Evolutionary conservation across 2,113 vertebrate species (phyloP), one percentile per base, ranked within the genome.

Genomic region (western clawed frog (Xenopus tropicalis)): DNA sequence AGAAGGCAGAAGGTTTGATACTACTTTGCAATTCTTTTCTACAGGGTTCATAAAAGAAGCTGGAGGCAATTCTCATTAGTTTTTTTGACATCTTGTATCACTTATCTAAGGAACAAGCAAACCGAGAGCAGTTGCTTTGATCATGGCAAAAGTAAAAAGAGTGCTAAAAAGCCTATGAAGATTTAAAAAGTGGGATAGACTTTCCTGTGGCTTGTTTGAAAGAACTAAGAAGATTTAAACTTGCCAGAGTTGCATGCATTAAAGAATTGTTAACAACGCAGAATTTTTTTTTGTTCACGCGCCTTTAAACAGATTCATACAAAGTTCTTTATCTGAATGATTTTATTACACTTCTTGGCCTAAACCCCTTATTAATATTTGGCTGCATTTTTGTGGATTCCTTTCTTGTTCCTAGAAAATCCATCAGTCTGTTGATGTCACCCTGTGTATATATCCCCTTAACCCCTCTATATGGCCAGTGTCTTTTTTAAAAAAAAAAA

Each of bases 21-120:
- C 79, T 10, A 58, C 82, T 85, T 85, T 83, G 79, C 14, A 73
- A 83, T 80, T 82, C 84, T 80, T 83, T 82, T 85, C 85, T 85
- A 82, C 85, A 76, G 69, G 85, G 85, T 83, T 86, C 84, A 85
- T 85, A 82, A 86, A 83, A 81, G 79, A 83, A 84, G 83, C 67
- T 79, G 75, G 71, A 77, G 80, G 83, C 79, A 81, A 68, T 85
- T 85, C 87, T 90, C 86, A 82, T 88, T 89, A 88, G 86, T 86
- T 72, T 85, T 83, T 78, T 82, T 88, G 88, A 86, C 83, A 86
- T 87, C 87, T 88, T 89, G 87, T 89, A 89, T 89, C 89, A 87
- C 84, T 88, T 87, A 86, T 90, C 88, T 87, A 88, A 88, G 85
- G 87, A 90, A 90, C 88, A 88, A 90, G 88, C 84, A 86, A 89